phyloP scores from a whole-genome alignment of 1,140 invertebrate species.

The Lamellibrachia luymesi region DNA sequence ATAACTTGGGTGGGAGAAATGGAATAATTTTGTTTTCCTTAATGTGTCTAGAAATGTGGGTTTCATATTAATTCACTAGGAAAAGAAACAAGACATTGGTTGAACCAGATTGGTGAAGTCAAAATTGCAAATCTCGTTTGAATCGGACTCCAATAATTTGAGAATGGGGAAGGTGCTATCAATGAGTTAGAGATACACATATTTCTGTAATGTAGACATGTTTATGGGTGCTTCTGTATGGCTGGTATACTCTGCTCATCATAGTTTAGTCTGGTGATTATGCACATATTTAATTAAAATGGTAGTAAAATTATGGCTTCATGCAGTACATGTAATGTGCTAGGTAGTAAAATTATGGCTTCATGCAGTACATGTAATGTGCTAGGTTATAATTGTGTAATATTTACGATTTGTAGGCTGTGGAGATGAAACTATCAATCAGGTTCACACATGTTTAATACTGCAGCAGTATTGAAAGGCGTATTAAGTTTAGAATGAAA shows the following conservation, averaged over 20 bases:
- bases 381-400: neutral
- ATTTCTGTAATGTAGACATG: neutral
- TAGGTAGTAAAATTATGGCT: neutral
- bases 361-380: neutral
- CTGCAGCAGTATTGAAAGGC: no score
- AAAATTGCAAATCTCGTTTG: neutral
- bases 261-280: neutral
- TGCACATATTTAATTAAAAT: neutral
- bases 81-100: neutral
- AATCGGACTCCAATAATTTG: neutral
- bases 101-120: neutral
- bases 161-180: neutral
- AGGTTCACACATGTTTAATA: neutral
- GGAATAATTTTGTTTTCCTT: neutral
- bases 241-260: neutral
- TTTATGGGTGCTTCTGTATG: neutral
- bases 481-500: no score
- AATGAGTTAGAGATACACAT: no score
- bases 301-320: neutral
- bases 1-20: neutral
- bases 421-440: neutral
- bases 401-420: neutral
- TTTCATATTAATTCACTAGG: neutral
- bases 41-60: neutral
- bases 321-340: neutral